Percentiles rank a stretch among this genome's conserved stretches.
Conservation (phyloP, 2,797 vertebrate species). For the Phaenicophaeus curvirostris region DNA sequence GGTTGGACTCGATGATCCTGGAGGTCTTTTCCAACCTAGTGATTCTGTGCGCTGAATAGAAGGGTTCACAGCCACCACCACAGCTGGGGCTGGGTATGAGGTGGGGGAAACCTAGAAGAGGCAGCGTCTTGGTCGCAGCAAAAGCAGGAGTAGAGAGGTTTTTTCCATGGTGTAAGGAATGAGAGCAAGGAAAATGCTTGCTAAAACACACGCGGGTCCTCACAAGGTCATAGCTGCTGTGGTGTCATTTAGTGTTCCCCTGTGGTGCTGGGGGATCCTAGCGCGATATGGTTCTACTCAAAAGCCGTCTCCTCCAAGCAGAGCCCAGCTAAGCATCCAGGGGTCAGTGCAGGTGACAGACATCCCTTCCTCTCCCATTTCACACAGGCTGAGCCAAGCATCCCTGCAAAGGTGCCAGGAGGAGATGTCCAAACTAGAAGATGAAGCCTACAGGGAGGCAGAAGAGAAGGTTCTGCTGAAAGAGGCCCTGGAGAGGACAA, state of each 20-base stretch:
- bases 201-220: accelerated
- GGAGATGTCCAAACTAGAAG: conserved; percentile 60
- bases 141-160: neutral
- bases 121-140: accelerated
- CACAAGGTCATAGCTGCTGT: accelerated
- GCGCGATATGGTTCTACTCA: too few species aligned
- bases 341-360: accelerated
- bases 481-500: conserved; percentile 74
- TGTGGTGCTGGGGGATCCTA: accelerated
- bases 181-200: accelerated
- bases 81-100: too few species aligned
- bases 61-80: neutral
- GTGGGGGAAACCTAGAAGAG: neutral
- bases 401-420: conserved; percentile 50
- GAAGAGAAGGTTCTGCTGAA: conserved; percentile 76
- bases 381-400: conserved; percentile 52
- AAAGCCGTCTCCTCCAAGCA: too few species aligned
- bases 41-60: too few species aligned
- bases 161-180: too few species aligned
- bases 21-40: too few species aligned
- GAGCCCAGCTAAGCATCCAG: too few species aligned
- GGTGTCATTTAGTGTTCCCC: neutral
- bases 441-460: conserved; percentile 39
- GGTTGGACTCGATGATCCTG: too few species aligned
- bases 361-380: neutral